Base-by-base conservation (phyloP, 2,113 vertebrate genomes). In the Zosterops lateralis region DNA sequence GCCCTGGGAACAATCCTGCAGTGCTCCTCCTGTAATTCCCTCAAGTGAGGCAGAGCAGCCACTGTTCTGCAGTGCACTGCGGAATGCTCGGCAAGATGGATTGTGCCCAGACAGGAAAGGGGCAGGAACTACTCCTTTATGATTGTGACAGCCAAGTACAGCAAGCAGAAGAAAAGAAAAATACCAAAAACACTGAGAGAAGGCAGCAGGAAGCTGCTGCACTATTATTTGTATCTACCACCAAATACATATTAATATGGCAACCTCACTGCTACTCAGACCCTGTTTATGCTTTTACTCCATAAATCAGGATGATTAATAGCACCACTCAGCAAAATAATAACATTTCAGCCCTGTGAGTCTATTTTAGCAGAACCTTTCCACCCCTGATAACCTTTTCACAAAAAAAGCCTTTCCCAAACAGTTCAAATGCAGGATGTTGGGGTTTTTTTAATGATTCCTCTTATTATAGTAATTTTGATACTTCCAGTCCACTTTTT, bases 261-360 rank as follows among this genome's bases (percentile, higher is more conserved):
- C 74, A 84, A 57, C 47, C 56, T 50, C 47, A 56, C 57, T 72
- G 68, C 50, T 48, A 89, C 34, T 56, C 40, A 84, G 48, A 34
- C 8, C 24, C 56, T 85, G 70, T 64, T 68, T 57, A 89, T 70
- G 71, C 47, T 74, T 73, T 70, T 29, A 77, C 16, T 42, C 51
- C 42, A 44, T 74, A 73, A 88, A 80, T 86, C 64, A 77, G 20
- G 32, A 70, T 76, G 71, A 96, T 61, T 76, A 90, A 79, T 66
- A 65, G 66, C 60, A 87, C 26, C 26, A 65, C 38, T 87, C 71
- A 70, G 60, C 20, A 79, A 85, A 92, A 70, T 9, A 87, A 8
- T 3, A 96, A 82, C 77, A 75, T 66, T 90, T 70, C 64, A 86
- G 29, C 26, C 38, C 51, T 53, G 18, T 24, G 76, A 42, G 56